Evolutionary conservation across 1,140 invertebrate genomes (phyloP).

Genomic region (Proctacanthus coquilletti): DNA sequence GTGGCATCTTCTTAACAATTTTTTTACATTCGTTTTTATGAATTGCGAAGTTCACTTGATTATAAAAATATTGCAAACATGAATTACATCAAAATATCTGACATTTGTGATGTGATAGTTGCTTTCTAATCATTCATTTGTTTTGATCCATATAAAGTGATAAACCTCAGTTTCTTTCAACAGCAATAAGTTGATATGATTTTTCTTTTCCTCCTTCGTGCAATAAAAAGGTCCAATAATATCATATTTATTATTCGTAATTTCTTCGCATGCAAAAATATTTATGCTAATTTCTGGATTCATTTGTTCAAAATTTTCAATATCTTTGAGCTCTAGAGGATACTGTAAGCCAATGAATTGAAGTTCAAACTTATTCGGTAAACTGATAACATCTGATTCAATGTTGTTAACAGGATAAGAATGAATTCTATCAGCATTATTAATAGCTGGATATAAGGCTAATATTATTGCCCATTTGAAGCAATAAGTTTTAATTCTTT

Average conservation of each 20-base stretch:
- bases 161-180: conserved; percentile 11
- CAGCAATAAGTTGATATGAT: conserved; percentile 10
- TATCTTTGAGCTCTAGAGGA: conserved; percentile 7
- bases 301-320: conserved; percentile 9
- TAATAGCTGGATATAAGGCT: conserved; percentile 7
- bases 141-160: conserved; percentile 20
- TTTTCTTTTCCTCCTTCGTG: background rate
- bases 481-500: conserved; percentile 13
- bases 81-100: conserved; percentile 15
- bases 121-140: conserved; percentile 14
- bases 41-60: conserved; percentile 10
- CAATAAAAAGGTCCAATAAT: conserved; percentile 4
- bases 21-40: conserved; percentile 9
- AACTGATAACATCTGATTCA: background rate
- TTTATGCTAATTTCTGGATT: conserved; percentile 5
- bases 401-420: background rate
- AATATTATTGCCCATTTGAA: conserved; percentile 13
- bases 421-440: background rate
- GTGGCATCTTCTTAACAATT: conserved; percentile 10
- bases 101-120: conserved; percentile 13
- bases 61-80: conserved; percentile 15
- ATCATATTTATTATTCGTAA: conserved; percentile 1
- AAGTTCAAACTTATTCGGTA: background rate
- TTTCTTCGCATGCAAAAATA: conserved; percentile 4
- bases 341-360: conserved; percentile 4